phyloP scores from a whole-genome alignment of 2,113 vertebrate genomes.

The Pogona vitticeps region DNA sequence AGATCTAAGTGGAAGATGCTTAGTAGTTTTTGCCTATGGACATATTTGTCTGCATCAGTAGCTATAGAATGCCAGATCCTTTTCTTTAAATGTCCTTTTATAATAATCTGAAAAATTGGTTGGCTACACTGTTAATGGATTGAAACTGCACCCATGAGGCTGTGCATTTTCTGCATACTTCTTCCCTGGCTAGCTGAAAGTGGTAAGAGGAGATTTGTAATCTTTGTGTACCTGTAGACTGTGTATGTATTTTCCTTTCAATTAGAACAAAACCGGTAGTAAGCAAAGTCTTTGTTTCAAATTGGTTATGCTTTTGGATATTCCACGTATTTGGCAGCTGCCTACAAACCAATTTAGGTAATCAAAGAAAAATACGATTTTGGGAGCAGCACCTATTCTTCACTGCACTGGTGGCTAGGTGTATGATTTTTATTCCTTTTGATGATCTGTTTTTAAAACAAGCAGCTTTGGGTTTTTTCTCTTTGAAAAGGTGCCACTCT shows the following conservation, averaged over 20 bases:
- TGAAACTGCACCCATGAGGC: constrained; percentile 28
- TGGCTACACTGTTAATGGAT: constrained; percentile 34
- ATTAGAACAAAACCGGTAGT: not conserved
- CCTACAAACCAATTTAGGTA: not conserved
- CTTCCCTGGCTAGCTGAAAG: constrained; percentile 34
- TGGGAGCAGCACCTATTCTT: not conserved
- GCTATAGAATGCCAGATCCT: constrained; percentile 18
- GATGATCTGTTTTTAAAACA: not conserved
- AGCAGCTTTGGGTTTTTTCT: not conserved
- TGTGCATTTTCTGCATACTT: constrained; percentile 27
- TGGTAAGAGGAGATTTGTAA: constrained; percentile 14
- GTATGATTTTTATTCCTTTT: not conserved
- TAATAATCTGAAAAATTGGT: constrained; percentile 25
- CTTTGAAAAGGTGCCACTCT: not conserved
- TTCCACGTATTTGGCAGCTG: not conserved
- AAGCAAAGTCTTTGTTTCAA: not conserved
- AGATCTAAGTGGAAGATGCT: constrained; percentile 40
- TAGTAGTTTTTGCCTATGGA: constrained; percentile 5
- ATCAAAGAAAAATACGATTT: constrained; percentile 32
- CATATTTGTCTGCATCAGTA: constrained; percentile 43
- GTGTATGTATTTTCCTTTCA: not conserved
- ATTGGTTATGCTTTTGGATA: not conserved
- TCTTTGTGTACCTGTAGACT: not conserved
- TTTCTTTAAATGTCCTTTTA: constrained; percentile 33
- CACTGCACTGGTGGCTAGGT: rapidly evolving